Base-by-base conservation (phyloP, 64 coral and sea anemone genomes). In the Anthopleura sola region DNA sequence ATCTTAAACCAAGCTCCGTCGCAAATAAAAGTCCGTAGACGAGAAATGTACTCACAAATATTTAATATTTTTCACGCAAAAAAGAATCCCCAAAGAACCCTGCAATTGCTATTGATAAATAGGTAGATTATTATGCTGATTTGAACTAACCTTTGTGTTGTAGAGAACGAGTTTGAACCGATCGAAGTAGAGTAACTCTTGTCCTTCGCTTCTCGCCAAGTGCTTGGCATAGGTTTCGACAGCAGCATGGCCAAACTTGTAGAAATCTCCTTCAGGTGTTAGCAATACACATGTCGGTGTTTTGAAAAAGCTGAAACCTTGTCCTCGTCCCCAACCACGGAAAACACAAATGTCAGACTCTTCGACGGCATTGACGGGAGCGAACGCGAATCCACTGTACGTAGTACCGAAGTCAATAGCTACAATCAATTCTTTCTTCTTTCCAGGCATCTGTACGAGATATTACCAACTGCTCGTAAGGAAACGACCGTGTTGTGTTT, bases 271-370 rank as follows among this genome's bases (percentile, higher is more conserved):
- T 49, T 90, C 89, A 5, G 82, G n/a, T 1, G 83, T 79, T 0
- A 90, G 39, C 3, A 90, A 57, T 21, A 90, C 89, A 77, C 89
- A 85, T 6, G 89, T 85, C 18, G 89, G 89, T 5, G 89, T 90
- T 38, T 90, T 90, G 83, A 83, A 90, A 82, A 90, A 90, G 74
- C 89, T 90, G 47, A 90, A 90, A 10, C 89, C 89, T 86, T 90
- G 89, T 6, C 89, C 89, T 18, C 89, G 83, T 36, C 89, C 89
- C 89, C 89, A 90, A 16, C 89, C 89, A 18, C 89, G 89, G 26
- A 90, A 90, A 20, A 90, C 89, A 28, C 84, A 82, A 68, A 90
- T 90, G n/a, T 84, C 82, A 19, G 82, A 77, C 21, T 85, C 82
- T 38, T 84, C 83, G 26, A 85, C 24, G 26, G 84, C 89, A 24